These are phyloP conservation scores for Chloebia gouldiae DNA, from an alignment of 2,113 vertebrate genomes.

Conservation along the genomic window DNA sequence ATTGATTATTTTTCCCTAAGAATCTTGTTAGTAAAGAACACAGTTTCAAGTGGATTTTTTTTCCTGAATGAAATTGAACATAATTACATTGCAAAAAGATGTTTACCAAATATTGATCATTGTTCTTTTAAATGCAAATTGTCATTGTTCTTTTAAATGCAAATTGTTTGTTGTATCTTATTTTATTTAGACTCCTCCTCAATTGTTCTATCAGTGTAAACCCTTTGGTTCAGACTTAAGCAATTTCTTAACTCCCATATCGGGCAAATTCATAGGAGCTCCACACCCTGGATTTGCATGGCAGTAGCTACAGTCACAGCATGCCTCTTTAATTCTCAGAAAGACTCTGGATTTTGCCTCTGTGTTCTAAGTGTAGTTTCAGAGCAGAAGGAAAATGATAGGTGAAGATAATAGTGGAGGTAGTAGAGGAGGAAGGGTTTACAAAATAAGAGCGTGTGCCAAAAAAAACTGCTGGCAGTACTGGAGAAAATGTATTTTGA, in stretches of 20 bases:
- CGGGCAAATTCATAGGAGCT: not conserved
- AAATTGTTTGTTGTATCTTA: not conserved
- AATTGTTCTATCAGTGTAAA: not conserved
- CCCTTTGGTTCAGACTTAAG: not conserved
- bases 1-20: not conserved
- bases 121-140: not conserved
- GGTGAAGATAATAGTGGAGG: conserved; percentile 3
- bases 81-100: not conserved
- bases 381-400: not conserved
- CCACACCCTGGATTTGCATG: not conserved
- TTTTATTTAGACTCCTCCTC: not conserved
- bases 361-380: not conserved
- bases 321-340: not conserved
- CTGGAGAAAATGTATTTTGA: conserved; percentile 57
- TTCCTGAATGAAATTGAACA: not conserved
- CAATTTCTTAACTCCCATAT: not conserved
- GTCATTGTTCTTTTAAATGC: not conserved
- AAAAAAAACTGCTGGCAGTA: conserved; percentile 41
- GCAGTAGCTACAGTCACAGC: not conserved
- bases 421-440: conserved; percentile 31
- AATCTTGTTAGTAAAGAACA: not conserved
- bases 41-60: not conserved
- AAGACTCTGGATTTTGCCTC: not conserved
- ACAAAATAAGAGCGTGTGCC: not conserved
- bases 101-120: not conserved